Conservation (phyloP, 1,140 invertebrate genomes). For the Melipona quadrifasciata region DNA sequence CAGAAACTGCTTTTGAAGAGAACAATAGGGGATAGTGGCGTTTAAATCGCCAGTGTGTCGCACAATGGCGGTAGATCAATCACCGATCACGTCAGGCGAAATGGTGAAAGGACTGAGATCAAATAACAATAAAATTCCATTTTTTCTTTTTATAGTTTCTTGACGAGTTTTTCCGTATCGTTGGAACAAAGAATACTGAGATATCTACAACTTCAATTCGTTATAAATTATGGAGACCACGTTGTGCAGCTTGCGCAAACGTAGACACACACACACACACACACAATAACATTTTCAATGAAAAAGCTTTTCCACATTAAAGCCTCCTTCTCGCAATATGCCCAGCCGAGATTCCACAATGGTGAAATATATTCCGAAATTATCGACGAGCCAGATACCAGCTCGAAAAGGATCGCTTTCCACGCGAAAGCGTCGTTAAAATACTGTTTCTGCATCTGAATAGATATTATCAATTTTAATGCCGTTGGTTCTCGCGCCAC, state of each 20-base stretch:
- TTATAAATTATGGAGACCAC: background rate
- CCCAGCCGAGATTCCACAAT: background rate
- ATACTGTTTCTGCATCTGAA: background rate
- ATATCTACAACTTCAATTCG: background rate
- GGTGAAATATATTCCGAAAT: background rate
- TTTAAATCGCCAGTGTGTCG: background rate
- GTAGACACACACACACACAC: background rate
- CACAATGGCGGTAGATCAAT: background rate
- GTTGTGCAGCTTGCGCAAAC: background rate
- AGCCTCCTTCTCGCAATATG: background rate
- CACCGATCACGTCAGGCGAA: background rate
- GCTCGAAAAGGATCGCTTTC: background rate
- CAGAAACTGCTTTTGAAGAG: background rate
- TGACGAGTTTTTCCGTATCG: background rate
- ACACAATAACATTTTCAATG: background rate
- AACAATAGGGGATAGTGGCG: background rate
- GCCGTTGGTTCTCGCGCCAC: background rate
- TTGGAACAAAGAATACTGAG: background rate
- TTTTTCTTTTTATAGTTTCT: background rate
- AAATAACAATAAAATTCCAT: background rate
- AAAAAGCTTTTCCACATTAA: background rate
- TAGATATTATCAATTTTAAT: slow-evolving; percentile 3
- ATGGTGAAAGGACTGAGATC: background rate
- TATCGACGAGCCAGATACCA: background rate
- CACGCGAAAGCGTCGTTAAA: slow-evolving; percentile 2